phyloP scores from a whole-genome alignment of 2,797 vertebrate genomes.

The Poliocrania exsul region DNA sequence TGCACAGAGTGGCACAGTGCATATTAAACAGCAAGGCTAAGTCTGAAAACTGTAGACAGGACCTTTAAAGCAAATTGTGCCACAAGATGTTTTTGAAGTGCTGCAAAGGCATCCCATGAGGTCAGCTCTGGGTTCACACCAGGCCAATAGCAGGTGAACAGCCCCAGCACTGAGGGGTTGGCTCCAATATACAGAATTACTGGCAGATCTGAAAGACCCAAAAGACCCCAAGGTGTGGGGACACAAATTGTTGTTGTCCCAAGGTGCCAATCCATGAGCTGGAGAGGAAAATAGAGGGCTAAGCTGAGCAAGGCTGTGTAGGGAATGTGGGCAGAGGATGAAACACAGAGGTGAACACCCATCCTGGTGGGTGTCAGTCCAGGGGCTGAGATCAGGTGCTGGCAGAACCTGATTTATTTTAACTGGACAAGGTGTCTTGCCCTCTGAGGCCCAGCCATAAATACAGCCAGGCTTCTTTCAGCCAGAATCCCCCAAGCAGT shows the following conservation, averaged over 20 bases:
- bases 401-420: background rate
- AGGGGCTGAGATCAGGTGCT: background rate
- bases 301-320: background rate
- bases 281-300: background rate
- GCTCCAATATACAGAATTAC: background rate
- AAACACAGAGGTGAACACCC: background rate
- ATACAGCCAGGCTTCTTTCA: background rate
- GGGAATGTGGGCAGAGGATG: background rate
- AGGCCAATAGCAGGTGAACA: accelerated
- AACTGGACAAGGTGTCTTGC: background rate
- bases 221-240: background rate
- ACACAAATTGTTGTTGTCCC: background rate
- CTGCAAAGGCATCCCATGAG: background rate
- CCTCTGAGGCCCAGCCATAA: background rate
- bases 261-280: background rate
- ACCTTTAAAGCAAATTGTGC: background rate
- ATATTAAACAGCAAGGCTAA: background rate
- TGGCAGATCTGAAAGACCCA: background rate
- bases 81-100: background rate
- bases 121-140: background rate
- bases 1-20: background rate
- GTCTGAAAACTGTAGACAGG: background rate
- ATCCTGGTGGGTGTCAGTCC: background rate
- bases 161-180: accelerated
- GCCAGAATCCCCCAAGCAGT: background rate